These are phyloP conservation scores for Oligia latruncula DNA, from an alignment of 2,888 invertebrate genomes.

Conservation along the genomic window DNA sequence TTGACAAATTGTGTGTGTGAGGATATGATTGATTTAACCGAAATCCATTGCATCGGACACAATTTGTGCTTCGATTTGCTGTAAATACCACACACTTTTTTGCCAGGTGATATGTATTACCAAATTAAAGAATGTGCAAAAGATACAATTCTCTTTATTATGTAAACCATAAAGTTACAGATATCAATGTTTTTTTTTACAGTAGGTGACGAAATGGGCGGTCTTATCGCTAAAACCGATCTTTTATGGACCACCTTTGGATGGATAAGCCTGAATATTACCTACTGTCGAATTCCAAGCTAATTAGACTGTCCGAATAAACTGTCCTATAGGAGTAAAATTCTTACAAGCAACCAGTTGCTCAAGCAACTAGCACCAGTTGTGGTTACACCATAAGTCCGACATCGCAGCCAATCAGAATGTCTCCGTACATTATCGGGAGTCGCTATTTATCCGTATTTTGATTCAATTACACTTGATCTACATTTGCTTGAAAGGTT, in stretches of 20 bases:
- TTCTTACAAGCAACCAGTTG: neutral
- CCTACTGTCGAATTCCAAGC: neutral
- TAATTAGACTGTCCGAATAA: neutral
- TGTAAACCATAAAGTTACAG: neutral
- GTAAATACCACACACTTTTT: neutral
- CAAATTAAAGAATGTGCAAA: neutral
- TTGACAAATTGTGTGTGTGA: neutral
- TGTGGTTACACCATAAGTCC: slow-evolving; percentile 20
- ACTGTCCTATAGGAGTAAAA: neutral
- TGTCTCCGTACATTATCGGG: slow-evolving; percentile 22
- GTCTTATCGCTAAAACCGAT: too few species aligned
- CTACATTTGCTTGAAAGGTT: slow-evolving; percentile 49
- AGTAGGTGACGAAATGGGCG: too few species aligned
- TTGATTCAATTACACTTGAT: slow-evolving; percentile 62
- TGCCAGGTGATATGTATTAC: neutral
- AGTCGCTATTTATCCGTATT: slow-evolving; percentile 49
- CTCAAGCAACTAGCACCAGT: slow-evolving; percentile 6
- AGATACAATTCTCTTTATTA: neutral
- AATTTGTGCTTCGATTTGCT: neutral
- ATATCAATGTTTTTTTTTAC: neutral
- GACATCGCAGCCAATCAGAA: slow-evolving; percentile 19
- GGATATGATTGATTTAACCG: slow-evolving; percentile 10
- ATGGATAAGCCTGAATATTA: neutral
- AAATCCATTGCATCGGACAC: neutral
- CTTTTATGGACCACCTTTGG: too few species aligned